phyloP scores from a whole-genome alignment of 2,888 invertebrate genomes.

The Drosophila rubida region DNA sequence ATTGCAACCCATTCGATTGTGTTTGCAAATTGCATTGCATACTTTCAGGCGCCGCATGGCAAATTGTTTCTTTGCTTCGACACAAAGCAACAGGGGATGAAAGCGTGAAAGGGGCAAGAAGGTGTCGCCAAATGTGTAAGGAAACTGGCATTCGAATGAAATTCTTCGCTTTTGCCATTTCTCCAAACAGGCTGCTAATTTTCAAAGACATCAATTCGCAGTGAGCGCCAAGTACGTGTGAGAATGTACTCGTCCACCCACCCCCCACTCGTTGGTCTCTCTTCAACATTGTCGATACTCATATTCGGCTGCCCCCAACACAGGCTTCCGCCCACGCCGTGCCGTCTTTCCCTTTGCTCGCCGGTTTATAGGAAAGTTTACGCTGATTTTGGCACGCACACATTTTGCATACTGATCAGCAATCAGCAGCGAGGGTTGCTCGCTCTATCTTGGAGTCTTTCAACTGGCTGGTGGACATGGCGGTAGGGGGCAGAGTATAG shows the following conservation, averaged over 20 bases:
- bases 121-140: constrained; percentile 7
- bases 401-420: constrained; percentile 82
- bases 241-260: constrained; percentile 56
- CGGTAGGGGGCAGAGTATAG: background rate
- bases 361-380: constrained; percentile 36
- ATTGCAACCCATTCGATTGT: constrained; percentile 55
- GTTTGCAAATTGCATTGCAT: constrained; percentile 69
- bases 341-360: background rate
- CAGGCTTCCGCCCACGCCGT: background rate
- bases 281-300: constrained; percentile 9
- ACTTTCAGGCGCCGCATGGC: constrained; percentile 40
- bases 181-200: constrained; percentile 72
- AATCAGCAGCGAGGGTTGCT: constrained; percentile 64
- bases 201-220: constrained; percentile 81
- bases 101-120: constrained; percentile 12
- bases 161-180: constrained; percentile 24
- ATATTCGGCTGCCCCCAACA: constrained; percentile 7
- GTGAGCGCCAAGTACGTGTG: constrained; percentile 68
- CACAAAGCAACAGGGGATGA: background rate
- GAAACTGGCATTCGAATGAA: constrained; percentile 13
- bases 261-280: background rate
- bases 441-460: constrained; percentile 1
- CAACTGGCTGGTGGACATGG: background rate
- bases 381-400: constrained; percentile 80
- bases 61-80: constrained; percentile 31